Evolutionary conservation across 2,797 vertebrate species (phyloP).

Genomic region (Enteromius treurensis): DNA sequence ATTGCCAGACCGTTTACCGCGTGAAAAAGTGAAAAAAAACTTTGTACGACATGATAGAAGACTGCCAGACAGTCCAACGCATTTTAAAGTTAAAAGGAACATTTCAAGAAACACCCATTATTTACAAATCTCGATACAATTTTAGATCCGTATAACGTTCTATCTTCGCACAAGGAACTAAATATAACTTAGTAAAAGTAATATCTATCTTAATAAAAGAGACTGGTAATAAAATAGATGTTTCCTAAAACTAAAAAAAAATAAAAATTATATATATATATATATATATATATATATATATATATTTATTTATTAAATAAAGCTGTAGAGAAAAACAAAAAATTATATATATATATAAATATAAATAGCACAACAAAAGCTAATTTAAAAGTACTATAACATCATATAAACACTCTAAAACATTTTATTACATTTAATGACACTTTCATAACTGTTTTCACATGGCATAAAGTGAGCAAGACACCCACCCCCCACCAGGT

Average conservation of each 20-base stretch:
- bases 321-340: too few relatives aligned
- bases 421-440: not conserved
- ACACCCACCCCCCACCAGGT: not conserved
- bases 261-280: too few relatives aligned
- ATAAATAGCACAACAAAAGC: not conserved
- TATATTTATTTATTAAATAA: not conserved
- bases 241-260: not conserved
- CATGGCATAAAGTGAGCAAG: not conserved
- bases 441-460: not conserved
- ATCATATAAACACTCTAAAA: not conserved
- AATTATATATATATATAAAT: too few relatives aligned
- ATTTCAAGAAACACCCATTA: not conserved
- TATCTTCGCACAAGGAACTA: not conserved
- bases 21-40: conserved; percentile 54
- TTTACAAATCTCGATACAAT: not conserved
- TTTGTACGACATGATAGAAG: conserved; percentile 31
- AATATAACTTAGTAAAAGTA: too few relatives aligned
- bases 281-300: too few relatives aligned
- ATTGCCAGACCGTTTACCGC: conserved; percentile 39
- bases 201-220: too few relatives aligned
- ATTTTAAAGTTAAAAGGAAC: conserved; percentile 35
- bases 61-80: conserved; percentile 34
- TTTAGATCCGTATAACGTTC: not conserved
- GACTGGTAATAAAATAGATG: not conserved
- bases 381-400: not conserved